Evolutionary conservation across 1,140 invertebrate genomes (phyloP).

Genomic region (Probaryconus sp.): DNA sequence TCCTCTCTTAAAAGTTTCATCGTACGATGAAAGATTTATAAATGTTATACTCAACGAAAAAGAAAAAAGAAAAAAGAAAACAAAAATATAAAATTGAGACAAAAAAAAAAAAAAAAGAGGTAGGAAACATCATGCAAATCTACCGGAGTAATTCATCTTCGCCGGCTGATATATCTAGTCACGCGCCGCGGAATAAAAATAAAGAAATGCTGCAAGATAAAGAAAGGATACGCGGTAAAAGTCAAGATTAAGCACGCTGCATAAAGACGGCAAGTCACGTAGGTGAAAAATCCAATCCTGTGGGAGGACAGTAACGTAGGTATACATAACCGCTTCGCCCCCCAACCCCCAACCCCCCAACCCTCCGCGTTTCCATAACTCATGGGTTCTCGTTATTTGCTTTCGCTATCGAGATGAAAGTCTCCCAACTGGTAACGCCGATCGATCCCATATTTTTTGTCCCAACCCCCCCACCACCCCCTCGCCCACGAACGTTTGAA

Average conservation of each 20-base stretch:
- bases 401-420: conserved; percentile 63
- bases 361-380: conserved; percentile 54
- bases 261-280: conserved; percentile 62
- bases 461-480: no score
- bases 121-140: conserved; percentile 38
- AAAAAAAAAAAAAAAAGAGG: conserved; percentile 17
- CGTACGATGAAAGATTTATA: conserved; percentile 45
- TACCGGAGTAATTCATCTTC: conserved; percentile 50
- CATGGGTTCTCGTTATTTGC: conserved; percentile 61
- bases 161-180: conserved; percentile 51
- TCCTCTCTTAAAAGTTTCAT: background rate
- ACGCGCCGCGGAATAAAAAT: conserved; percentile 49
- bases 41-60: conserved; percentile 17
- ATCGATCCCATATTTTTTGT: conserved; percentile 53
- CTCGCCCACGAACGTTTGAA: conserved; percentile 5
- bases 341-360: conserved; percentile 40
- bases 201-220: conserved; percentile 46
- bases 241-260: conserved; percentile 63
- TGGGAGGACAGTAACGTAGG: conserved; percentile 58
- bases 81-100: background rate
- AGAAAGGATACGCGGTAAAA: conserved; percentile 52
- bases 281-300: conserved; percentile 64
- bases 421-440: conserved; percentile 38
- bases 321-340: conserved; percentile 46
- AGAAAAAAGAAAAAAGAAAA: conserved; percentile 22